Evolutionary conservation across 2,113 vertebrate species (phyloP).

Genomic region (human (Homo sapiens)): GRCh38 chr7:30627001-30627500

Average conservation of each 20-base stretch:
- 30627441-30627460: background rate
- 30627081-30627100: background rate
- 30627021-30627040: slow-evolving; percentile 18
- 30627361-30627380: background rate
- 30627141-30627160: background rate
- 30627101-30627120: background rate
- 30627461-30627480: background rate
- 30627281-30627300: too few species aligned
- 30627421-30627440: background rate
- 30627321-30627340: background rate
- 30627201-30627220: background rate
- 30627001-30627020: background rate
- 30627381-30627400: background rate
- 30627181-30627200: background rate
- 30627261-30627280: too few species aligned
- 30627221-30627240: background rate
- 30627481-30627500: background rate
- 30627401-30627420: background rate
- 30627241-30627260: background rate
- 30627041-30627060: background rate
- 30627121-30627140: background rate
- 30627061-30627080: background rate
- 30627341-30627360: background rate
- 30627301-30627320: too few species aligned
- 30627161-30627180: background rate